These are phyloP conservation scores for Arenaria interpres DNA, from an alignment of 2,113 vertebrate species.

Conservation along the genomic window DNA sequence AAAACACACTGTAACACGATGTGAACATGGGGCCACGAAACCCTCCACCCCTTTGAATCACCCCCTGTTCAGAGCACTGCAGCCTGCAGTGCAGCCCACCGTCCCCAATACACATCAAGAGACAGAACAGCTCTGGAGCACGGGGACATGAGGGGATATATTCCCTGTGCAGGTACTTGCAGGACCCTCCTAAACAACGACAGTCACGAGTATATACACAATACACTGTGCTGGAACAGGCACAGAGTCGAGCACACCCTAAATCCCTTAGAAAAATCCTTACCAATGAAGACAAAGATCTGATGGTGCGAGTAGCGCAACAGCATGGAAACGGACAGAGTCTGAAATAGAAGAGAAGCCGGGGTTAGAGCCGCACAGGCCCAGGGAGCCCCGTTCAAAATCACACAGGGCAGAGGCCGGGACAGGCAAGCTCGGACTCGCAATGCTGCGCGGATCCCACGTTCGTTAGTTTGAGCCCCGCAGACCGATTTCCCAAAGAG, in stretches of 20 bases:
- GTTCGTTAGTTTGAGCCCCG: background rate
- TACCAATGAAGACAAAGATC: conserved; percentile 98
- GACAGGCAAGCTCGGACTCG: background rate
- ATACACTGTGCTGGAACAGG: rapidly evolving
- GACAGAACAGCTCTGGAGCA: background rate
- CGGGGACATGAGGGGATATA: rapidly evolving
- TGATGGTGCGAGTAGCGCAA: conserved; percentile 97
- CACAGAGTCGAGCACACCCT: background rate
- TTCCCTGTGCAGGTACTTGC: background rate
- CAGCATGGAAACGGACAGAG: conserved; percentile 96
- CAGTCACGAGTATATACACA: rapidly evolving
- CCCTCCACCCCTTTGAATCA: background rate
- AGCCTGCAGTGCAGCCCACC: background rate
- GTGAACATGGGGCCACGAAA: background rate
- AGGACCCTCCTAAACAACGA: background rate
- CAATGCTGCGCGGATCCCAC: background rate
- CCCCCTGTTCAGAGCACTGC: background rate
- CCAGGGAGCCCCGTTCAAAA: background rate
- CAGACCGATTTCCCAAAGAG: background rate
- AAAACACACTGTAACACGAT: background rate
- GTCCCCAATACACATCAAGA: rapidly evolving
- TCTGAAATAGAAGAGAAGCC: conserved; percentile 70
- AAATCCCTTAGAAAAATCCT: conserved; percentile 22
- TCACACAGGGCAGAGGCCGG: background rate
- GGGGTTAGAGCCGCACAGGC: background rate